Evolutionary conservation across 2,797 vertebrate species (phyloP), one percentile per base, ranked within the genome.

Genomic region (Sebastes reedi): DNA sequence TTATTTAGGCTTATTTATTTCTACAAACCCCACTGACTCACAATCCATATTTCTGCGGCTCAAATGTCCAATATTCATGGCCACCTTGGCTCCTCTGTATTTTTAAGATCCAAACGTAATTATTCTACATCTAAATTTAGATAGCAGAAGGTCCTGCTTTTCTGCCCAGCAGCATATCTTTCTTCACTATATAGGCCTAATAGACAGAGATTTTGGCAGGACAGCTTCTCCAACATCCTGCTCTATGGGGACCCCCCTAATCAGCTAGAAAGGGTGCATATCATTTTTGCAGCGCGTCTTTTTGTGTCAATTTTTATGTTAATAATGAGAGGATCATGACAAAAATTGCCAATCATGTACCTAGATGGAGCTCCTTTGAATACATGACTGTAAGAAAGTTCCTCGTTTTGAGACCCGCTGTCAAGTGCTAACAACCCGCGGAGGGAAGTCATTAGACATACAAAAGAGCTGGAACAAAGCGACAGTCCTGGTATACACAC

Each of bases 261-360:
- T 98, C 96, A 96, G 96, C 95, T 93, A 94, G 95, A 94, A 97
- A 22, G 96, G 96, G 96, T 96, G 96, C 96, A 96, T 97, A 96
- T 95, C 88, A 96, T 95, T 95, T 95, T 95, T 96, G 95, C 96
- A 93, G 90, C 95, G 95, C 97, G 97, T 97, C 96, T 96, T 96
- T 96, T 96, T 93, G 94, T 97, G 98, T 98, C 98, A 98, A 97
- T 98, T 98, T 96, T 97, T 97, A 97, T 98, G 97, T 97, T 98
- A 99, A 99, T 99, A 99, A 99, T 97, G 97, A 98, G 98, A 97
- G 99, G 97, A 99, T 99, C 98, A 99, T 99, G 97, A 99, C 97
- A 97, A 99, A 99, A 99, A 99, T 99, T 98, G 98, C 98, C 98
- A 99, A 98, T 99, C 98, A 98, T 99, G 97, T 97, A 98, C 97